Base-by-base conservation (phyloP, 2,888 invertebrate genomes). In the Drosophila acutilabella region DNA sequence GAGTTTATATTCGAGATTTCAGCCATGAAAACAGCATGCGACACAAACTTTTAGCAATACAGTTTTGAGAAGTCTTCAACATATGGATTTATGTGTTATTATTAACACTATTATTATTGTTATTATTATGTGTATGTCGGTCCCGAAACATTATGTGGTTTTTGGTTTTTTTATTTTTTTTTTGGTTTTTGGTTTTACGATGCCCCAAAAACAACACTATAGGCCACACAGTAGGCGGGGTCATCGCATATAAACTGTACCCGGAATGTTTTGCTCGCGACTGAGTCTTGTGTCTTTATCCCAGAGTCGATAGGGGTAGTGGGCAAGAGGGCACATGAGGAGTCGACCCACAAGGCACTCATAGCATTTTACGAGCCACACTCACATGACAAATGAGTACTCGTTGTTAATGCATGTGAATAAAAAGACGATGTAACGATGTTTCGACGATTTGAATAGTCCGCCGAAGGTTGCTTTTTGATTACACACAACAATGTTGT, bases 61-160 rank as follows among this genome's bases (percentile, higher is more conserved):
- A 18, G 16, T 53, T 58, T 58, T 59, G 13, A 26, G 14, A 30
- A 51, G 57, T 36, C 42, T 16, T 18, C 57, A 74, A 52, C 79
- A 80, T 74, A 74, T 74, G 79, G 59, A 74, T 70, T 81, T 72
- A 80, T 81, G 71, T 52, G 56, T 66, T 61, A 56, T 78, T 40
- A 58, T 47, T 47, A 48, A 38, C 38, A 58, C 38, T 58, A 57
- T 51, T 51, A 14, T 57, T 57, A 64, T 58, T 57, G 40, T 45
- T 53, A 53, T 54, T 41, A 62, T 53, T 50, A 60, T 54, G 13
- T 40, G 52, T 44, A 58, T 20, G 51, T 47, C 36, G 26, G 8
- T 30, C 36, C 13, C 18, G 61, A 33, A 23, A 56, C 16, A 53
- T 36, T 54, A 30, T 53, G 57, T 58, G 57, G 57, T 38, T 56